phyloP scores from a whole-genome alignment of 2,797 vertebrate genomes.

The Phaenicophaeus curvirostris region DNA sequence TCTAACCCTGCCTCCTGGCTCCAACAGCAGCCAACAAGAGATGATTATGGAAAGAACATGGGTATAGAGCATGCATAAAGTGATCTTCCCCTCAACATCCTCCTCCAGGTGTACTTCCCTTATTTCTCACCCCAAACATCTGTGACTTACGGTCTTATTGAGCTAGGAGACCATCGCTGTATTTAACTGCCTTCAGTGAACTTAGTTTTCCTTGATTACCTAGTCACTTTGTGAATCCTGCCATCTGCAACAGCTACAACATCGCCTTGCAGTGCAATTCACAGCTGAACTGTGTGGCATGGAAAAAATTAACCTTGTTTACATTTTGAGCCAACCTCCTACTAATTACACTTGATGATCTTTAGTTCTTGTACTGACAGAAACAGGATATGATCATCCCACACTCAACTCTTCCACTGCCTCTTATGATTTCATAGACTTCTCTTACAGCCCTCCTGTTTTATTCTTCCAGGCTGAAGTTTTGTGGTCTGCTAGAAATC shows the following conservation, averaged over 20 bases:
- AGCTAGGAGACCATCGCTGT: neutral
- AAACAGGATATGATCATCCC: neutral
- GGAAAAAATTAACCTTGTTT: neutral
- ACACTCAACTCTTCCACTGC: neutral
- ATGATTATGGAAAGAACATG: neutral
- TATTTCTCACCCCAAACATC: neutral
- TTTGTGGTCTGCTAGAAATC: neutral
- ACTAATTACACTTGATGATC: neutral
- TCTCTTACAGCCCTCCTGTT: neutral
- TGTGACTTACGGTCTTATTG: neutral
- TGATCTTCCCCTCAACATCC: neutral
- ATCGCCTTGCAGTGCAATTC: neutral
- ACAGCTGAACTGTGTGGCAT: neutral
- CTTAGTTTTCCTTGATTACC: neutral
- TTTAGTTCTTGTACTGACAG: neutral
- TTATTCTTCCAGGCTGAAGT: neutral
- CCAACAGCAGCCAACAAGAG: neutral
- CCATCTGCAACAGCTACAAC: neutral
- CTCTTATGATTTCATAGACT: neutral
- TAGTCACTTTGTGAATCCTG: neutral
- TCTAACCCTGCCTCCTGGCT: neutral
- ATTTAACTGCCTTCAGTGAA: neutral
- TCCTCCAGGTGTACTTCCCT: fast-evolving
- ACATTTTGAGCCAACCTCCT: neutral
- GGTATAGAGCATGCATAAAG: neutral